Conservation (phyloP, 1,140 invertebrate species). For the Druon quercuslanigerum region DNA sequence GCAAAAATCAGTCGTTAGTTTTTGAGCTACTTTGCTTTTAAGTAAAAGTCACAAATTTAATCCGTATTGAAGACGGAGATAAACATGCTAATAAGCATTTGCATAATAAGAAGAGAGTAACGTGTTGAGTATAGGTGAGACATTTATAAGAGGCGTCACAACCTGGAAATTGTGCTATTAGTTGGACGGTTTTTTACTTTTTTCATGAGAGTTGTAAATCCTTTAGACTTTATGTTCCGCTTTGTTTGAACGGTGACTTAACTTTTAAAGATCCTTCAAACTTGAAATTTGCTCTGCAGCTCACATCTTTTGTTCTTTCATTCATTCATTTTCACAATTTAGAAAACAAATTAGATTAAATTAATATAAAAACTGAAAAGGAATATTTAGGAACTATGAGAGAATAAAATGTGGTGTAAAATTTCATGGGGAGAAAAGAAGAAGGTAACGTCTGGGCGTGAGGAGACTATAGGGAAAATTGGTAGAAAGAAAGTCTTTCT, state of each 20-base stretch:
- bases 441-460: neutral
- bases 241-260: no score
- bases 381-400: no score
- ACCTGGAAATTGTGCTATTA: no score
- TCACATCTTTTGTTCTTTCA: no score
- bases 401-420: neutral
- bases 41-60: neutral
- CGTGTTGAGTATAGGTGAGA: neutral
- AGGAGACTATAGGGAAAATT: neutral
- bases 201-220: neutral
- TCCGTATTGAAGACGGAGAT: neutral
- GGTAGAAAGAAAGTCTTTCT: slow-evolving; percentile 54
- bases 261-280: no score
- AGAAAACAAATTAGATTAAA: no score
- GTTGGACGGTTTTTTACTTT: neutral
- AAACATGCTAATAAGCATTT: slow-evolving; percentile 14
- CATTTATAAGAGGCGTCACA: neutral
- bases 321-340: no score
- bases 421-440: neutral
- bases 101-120: neutral
- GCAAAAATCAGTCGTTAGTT: no score
- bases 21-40: neutral
- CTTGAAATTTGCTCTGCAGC: no score
- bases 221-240: no score
- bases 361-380: no score